Conservation (phyloP, 2,113 vertebrate genomes). For the Saccopteryx bilineata region DNA sequence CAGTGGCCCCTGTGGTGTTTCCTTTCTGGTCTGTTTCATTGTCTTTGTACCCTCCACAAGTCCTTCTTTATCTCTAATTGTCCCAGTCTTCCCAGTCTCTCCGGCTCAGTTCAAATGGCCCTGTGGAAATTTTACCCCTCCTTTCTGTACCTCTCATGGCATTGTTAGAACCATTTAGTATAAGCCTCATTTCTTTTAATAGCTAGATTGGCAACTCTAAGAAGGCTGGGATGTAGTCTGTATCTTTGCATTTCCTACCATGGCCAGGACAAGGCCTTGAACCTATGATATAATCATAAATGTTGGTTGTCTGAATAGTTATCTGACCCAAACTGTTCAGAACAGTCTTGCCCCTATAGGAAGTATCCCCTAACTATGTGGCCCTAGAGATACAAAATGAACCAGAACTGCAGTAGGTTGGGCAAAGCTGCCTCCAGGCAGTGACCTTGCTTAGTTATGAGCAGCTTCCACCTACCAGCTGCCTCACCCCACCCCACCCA, state of each 20-base stretch:
- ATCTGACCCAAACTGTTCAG: not conserved
- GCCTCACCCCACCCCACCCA: not conserved
- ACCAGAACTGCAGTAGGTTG: not conserved
- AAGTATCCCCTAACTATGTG: not conserved
- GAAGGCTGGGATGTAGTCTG: not conserved
- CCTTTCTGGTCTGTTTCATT: not conserved
- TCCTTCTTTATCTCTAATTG: not conserved
- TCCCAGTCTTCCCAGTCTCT: not conserved
- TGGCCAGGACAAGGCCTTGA: not conserved
- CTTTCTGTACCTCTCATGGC: not conserved
- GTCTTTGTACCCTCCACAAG: not conserved
- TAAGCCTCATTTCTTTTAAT: not conserved
- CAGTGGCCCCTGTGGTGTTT: not conserved
- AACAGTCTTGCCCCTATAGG: not conserved
- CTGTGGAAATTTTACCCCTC: not conserved
- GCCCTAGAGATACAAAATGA: not conserved
- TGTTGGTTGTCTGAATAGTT: not conserved
- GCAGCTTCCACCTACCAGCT: not conserved
- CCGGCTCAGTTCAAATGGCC: not conserved
- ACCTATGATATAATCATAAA: not conserved
- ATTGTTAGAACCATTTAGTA: not conserved
- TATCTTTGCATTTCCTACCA: not conserved
- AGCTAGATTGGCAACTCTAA: not conserved
- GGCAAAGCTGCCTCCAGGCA: not conserved
- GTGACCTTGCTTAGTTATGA: not conserved